Evolutionary conservation across 2,113 vertebrate genomes (phyloP), one percentile per base, ranked within the genome.

Genomic region (Lophius piscatorius): DNA sequence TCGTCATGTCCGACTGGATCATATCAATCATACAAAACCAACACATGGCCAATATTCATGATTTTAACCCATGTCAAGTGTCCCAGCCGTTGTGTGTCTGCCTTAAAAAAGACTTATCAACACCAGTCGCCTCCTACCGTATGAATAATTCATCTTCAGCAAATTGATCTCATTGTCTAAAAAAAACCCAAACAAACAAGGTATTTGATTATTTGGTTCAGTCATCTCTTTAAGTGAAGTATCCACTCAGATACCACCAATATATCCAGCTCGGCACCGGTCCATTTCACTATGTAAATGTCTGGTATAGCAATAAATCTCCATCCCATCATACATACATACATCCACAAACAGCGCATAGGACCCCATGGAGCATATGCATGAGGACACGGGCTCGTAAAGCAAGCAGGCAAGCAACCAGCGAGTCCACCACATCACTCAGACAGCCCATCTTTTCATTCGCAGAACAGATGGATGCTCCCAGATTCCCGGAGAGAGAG

Each of bases 381-480:
- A 58, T 23, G 46, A 74, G 17, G 56, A 70, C 54, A 1, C 58
- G 50, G 72, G 74, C 65, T 79, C 82, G 72, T 63, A 64, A 76
- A 81, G 68, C 69, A 73, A 62, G 39, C 18, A 9, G 73, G 63
- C 71, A 59, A n/a, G n/a, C n/a, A 28, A 59, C 66, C 61, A 41
- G 28, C 48, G 21, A 36, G 50, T 62, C 57, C 52, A 80, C 62
- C 78, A 74, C 80, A 76, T 83, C 69, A 71, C 29, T 78, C 60
- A 76, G 62, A 76, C 75, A 55, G 42, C 39, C 60, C 78, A 63
- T 84, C 64, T 60, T 63, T 82, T 77, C 76, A 76, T 80, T 78
- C 74, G 62, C 58, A 76, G 77, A 87, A 80, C 85, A 83, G 81
- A 85, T 76, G 73, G 81, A 83, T 5, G 39, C 57, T 63, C 41